Evolutionary conservation across 2,797 vertebrate species (phyloP).

Genomic region (Buphagus erythrorhynchus): DNA sequence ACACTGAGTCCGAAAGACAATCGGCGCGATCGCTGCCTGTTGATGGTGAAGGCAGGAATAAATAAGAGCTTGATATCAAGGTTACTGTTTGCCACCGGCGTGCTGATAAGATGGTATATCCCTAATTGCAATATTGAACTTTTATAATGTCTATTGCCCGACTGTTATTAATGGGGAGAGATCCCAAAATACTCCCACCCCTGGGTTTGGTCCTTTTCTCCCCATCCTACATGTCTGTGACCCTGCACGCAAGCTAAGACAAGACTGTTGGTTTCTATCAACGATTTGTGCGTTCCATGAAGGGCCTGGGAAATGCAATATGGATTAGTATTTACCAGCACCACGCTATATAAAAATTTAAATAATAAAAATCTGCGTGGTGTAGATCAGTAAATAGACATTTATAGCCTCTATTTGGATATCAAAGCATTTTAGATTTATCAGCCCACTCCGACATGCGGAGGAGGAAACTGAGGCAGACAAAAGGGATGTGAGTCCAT

Average conservation of each 20-base stretch:
- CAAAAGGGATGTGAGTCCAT: neutral
- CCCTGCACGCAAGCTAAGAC: neutral
- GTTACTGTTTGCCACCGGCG: neutral
- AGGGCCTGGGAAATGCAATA: neutral
- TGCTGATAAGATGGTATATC: neutral
- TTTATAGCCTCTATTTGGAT: neutral
- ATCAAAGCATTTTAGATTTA: neutral
- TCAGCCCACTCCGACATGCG: fast-evolving
- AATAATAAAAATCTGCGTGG: neutral
- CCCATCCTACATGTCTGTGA: neutral
- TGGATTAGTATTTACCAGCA: neutral
- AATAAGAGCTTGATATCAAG: neutral
- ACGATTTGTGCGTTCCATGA: neutral
- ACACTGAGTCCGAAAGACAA: neutral
- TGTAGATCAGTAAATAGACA: neutral
- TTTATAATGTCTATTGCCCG: neutral
- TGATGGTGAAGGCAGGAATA: neutral
- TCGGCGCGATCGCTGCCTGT: neutral
- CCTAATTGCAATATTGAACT: neutral
- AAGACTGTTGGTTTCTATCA: neutral
- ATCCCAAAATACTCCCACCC: neutral
- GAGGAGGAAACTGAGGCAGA: constrained; percentile 37
- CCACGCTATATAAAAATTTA: neutral
- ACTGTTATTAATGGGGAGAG: neutral
- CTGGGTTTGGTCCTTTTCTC: neutral